These are phyloP conservation scores for Amphiduros pacificus DNA, from an alignment of 2,888 invertebrate genomes.

Conservation along the genomic window DNA sequence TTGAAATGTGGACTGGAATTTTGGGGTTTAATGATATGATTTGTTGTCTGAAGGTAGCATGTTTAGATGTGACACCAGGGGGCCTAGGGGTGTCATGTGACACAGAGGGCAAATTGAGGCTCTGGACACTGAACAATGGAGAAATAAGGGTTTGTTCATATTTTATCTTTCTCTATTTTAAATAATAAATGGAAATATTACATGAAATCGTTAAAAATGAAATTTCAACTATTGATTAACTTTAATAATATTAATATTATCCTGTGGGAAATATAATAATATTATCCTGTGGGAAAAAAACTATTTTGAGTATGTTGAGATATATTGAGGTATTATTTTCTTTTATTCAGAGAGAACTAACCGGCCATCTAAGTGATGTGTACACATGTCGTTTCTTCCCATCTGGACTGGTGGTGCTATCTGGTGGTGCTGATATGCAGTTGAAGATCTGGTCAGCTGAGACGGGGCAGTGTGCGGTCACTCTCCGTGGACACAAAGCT, in stretches of 20 bases:
- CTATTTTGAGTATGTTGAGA: background rate
- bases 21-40: too few relatives aligned
- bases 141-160: conserved; percentile 60
- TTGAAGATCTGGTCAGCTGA: conserved; percentile 74
- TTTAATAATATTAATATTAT: background rate
- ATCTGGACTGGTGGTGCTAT: conserved; percentile 70
- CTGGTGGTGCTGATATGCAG: conserved; percentile 72
- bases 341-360: conserved; percentile 58
- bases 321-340: background rate
- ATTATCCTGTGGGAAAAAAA: background rate
- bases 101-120: conserved; percentile 65
- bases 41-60: conserved; percentile 59
- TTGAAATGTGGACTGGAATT: too few relatives aligned
- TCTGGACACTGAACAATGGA: conserved; percentile 71
- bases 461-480: conserved; percentile 70
- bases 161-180: background rate
- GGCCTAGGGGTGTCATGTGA: conserved; percentile 69
- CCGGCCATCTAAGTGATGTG: conserved; percentile 72
- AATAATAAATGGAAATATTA: too few relatives aligned
- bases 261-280: background rate
- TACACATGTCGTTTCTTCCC: conserved; percentile 73
- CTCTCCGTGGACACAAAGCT: conserved; percentile 69
- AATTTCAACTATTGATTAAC: background rate
- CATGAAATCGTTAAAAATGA: too few relatives aligned
- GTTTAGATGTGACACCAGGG: conserved; percentile 67